Base-by-base conservation (phyloP, 2,113 vertebrate genomes). In the Nibea coibor region DNA sequence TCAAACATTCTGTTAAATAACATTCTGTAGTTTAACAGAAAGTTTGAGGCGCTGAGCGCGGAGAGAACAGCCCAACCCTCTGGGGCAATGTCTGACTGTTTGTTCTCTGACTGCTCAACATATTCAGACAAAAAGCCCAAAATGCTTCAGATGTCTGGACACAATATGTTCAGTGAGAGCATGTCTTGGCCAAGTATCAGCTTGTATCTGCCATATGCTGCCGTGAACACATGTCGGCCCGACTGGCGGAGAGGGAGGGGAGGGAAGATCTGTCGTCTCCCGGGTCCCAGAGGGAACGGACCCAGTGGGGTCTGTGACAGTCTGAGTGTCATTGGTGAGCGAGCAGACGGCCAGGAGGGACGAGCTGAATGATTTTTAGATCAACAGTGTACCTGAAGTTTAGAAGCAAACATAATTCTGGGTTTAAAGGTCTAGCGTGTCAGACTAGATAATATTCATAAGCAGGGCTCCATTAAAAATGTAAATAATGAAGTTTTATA, bases 151-250 rank as follows among this genome's bases (percentile, higher is more conserved):
- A 91, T 93, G 91, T 93, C 89, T 93, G 91, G 88, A 92, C 91
- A 85, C 91, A 91, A 85, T 87, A 85, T 91, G 92, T 86, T 91
- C 84, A 92, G 90, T 91, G 93, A 87, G 93, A 91, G 92, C 89
- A 88, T 76, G 92, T 83, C 78, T 91, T 92, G 92, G 93, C 91
- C 75, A 4, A 57, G 78, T 28, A 66, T 87, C 88, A 89, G 81
- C 85, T 87, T 94, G 91, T 94, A 95, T 97, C 96, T 95, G 95
- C 96, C 97, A 97, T 97, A 97, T 98, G 97, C 95, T 82, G 95
- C 95, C 92, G 85, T 86, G 85, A 94, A 92, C 93, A 95, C 87
- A 85, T 95, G 96, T 96, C 96, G 94, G 94, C 92, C 93, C 93
- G 91, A 86, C 71, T 91, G 94, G 88, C 87, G 68, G 93, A 93